Base-by-base conservation (phyloP, 2,113 vertebrate genomes). In the Ictalurus furcatus region DNA sequence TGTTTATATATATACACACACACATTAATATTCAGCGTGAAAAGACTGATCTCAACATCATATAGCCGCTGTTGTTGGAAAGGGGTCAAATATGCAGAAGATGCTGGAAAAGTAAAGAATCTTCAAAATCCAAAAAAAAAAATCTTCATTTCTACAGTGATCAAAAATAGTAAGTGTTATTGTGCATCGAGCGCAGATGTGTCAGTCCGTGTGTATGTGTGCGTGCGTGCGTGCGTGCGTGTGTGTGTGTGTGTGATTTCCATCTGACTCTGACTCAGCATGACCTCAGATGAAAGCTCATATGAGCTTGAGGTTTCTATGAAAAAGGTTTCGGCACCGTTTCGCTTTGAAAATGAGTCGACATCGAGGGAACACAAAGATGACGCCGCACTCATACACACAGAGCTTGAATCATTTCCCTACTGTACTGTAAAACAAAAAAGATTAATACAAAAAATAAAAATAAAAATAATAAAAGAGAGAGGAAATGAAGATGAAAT, bases 251-350 rank as follows among this genome's bases (percentile, higher is more conserved):
- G 19, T 12, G 28, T 13, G n/a, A 25, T 52, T 17, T 65, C 25
- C 61, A 85, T 52, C 61, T 19, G 37, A 65, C 23, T 25, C 21
- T 84, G 58, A 85, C 83, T 84, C 34, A 76, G 59, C 86, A 87
- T 87, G 74, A 87, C 74, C 28, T 87, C 58, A 87, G 30, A 25
- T 25, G 37, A 52, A 17, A 11, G 80, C 30, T 37, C 56, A 59
- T 19, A 59, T 0, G 56, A 82, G 54, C 8, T 82, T 82, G 56
- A 59, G 54, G 80, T 37, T 82, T 82, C 54, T 19, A 59, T 23
- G 17, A 58, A 34, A 81, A 11, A 19, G 17, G n/a, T 21, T 34
- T 82, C 9, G 13, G 5, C 44, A 28, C 16, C 3, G 6, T 8
- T 5, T 56, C 6, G 0, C 48, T 34, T 34, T 4, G 13, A 9